A percentile compares a stretch with the other conserved stretches of the same genome.
Conservation (phyloP, 2,113 vertebrate genomes). For the Dipodomys ordii region DNA sequence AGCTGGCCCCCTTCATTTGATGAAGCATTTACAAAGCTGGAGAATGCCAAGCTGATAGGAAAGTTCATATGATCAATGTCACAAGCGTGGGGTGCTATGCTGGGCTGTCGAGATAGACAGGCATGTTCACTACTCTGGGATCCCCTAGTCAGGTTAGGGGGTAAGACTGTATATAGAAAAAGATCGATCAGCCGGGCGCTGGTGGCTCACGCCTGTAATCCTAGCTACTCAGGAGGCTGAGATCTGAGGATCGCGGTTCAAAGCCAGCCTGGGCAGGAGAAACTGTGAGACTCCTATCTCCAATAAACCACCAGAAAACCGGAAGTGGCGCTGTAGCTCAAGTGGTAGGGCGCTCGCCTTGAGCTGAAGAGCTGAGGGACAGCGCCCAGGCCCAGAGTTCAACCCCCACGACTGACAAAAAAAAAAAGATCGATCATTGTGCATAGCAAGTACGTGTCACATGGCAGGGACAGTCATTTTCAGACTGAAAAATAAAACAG, state of each 20-base stretch:
- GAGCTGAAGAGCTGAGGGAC: too few species aligned
- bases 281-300: too few species aligned
- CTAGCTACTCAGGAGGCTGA: too few species aligned
- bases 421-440: slow-evolving; percentile 39
- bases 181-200: slow-evolving; percentile 58
- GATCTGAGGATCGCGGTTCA: too few species aligned
- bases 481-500: neutral
- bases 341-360: too few species aligned
- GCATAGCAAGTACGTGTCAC: neutral
- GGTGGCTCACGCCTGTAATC: too few species aligned
- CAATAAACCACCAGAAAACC: too few species aligned
- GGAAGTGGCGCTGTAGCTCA: too few species aligned
- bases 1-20: neutral
- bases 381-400: too few species aligned
- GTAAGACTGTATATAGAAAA: slow-evolving; percentile 15
- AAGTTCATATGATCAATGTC: slow-evolving; percentile 37
- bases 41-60: neutral
- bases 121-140: neutral
- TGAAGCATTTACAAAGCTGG: neutral
- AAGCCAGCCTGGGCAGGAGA: too few species aligned
- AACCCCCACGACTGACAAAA: too few species aligned
- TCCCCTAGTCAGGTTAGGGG: slow-evolving; percentile 21
- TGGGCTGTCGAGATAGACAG: neutral
- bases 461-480: neutral
- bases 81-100: slow-evolving; percentile 5